Evolutionary conservation across 2,888 invertebrate genomes (phyloP), one percentile per base, ranked within the genome.

Genomic region (Drosophila ochracea): DNA sequence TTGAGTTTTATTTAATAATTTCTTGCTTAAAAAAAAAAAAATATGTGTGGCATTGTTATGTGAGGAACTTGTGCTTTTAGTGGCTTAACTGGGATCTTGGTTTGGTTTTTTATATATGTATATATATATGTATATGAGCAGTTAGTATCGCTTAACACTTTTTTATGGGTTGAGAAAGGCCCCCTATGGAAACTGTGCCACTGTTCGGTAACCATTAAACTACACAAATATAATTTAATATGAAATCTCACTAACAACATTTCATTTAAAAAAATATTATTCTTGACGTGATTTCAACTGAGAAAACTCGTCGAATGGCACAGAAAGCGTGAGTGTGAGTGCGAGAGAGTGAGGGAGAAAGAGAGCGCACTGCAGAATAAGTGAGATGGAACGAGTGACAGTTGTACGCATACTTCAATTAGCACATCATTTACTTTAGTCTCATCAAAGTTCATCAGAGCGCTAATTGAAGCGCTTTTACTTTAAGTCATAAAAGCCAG

Each of bases 391-490:
- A 31, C n/a, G 50, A 61, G 19, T 50, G 62, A 61, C 58, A 68
- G 72, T 68, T 41, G 66, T 54, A 73, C 68, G 70, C 79, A 81
- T 72, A 85, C 80, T 82, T 88, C 83, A 85, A 85, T 85, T 85
- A 88, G 83, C 84, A 85, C 78, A 88, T 85, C 77, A 88, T 88
- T 82, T 83, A 88, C 88, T 81, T 79, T 72, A 39, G 70, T 55
- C 85, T 84, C 88, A 84, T 84, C 81, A 80, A 80, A 88, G 83
- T 88, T 85, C 89, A 85, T 85, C 83, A 88, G 72, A 67, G 73
- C 80, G 83, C 82, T 85, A 85, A 88, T 85, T 85, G 82, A 85
- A 76, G 82, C 74, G 80, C 89, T 85, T 85, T 85, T 78, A 85
- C 82, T 73, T 80, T 78, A 69, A 73, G 70, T 71, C 84, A 80